Conservation (phyloP, 1,140 invertebrate genomes). For the Pogonognathellus flavescens region DNA sequence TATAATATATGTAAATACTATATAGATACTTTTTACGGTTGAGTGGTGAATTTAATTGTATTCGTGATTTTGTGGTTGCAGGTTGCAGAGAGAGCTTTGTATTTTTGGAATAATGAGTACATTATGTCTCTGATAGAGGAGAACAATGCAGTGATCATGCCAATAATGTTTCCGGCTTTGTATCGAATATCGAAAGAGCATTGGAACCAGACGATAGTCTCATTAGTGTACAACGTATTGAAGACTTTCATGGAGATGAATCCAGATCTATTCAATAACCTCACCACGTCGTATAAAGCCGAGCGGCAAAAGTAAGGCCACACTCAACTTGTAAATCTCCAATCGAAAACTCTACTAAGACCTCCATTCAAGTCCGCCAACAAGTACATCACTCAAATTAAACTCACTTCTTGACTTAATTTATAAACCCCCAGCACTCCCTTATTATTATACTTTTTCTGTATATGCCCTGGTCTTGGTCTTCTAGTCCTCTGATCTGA, state of each 20-base stretch:
- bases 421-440: slow-evolving; percentile 22
- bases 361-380: slow-evolving; percentile 41
- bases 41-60: too few species aligned
- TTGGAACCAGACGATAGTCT: slow-evolving; percentile 99
- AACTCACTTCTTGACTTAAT: slow-evolving; percentile 50
- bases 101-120: slow-evolving; percentile 98
- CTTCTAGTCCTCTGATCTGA: background rate
- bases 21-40: too few species aligned
- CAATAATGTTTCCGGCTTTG: slow-evolving; percentile 93
- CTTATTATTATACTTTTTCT: background rate
- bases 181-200: slow-evolving; percentile 99
- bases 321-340: slow-evolving; percentile 63
- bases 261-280: slow-evolving; percentile 98
- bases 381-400: slow-evolving; percentile 48
- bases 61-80: slow-evolving; percentile 71
- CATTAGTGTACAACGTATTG: slow-evolving; percentile 98
- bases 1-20: too few species aligned
- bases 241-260: slow-evolving; percentile 99
- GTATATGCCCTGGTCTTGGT: background rate
- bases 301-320: slow-evolving; percentile 92
- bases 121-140: slow-evolving; percentile 94
- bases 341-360: background rate
- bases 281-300: slow-evolving; percentile 97
- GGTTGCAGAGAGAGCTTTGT: slow-evolving; percentile 95
- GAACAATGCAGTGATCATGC: slow-evolving; percentile 85